Percentiles rank a stretch among this genome's conserved stretches.
Conservation (phyloP, 1,140 invertebrate species). For the Anoplolepis gracilipes region DNA sequence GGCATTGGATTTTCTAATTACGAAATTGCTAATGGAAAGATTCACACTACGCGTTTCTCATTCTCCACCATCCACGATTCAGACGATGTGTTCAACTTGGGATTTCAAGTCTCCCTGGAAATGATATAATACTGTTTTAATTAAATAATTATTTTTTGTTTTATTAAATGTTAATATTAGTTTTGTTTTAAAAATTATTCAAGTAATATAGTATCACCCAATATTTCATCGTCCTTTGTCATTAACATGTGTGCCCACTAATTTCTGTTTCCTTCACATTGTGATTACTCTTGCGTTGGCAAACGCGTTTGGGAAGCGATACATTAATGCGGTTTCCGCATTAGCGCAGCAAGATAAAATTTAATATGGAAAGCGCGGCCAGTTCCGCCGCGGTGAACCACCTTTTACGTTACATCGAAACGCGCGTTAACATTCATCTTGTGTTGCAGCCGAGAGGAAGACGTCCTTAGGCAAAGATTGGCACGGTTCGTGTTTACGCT, state of each 20-base stretch:
- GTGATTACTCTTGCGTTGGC: background rate
- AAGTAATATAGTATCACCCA: background rate
- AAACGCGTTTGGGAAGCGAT: background rate
- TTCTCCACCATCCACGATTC: conserved; percentile 1
- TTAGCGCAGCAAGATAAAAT: conserved; percentile 51
- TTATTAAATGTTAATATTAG: background rate
- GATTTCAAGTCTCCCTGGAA: background rate
- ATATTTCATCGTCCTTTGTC: background rate
- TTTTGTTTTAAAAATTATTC: background rate
- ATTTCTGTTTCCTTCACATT: background rate
- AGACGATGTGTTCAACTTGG: background rate
- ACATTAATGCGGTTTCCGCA: background rate
- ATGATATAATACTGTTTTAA: background rate
- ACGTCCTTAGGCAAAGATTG: conserved; percentile 93
- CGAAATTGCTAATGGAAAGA: conserved; percentile 83
- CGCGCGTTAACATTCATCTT: conserved; percentile 56
- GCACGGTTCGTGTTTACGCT: conserved; percentile 91
- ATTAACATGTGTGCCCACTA: background rate
- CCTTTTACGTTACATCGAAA: conserved; percentile 31
- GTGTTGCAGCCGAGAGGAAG: conserved; percentile 91
- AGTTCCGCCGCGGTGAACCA: conserved; percentile 18
- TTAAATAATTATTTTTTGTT: background rate
- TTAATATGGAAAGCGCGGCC: conserved; percentile 37
- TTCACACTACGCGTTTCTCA: background rate
- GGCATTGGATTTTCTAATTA: conserved; percentile 83